These are phyloP conservation scores for Lycopodina hypogea DNA, from an alignment of 37 sponge, comb jelly and placozoan species.

Conservation along the genomic window DNA sequence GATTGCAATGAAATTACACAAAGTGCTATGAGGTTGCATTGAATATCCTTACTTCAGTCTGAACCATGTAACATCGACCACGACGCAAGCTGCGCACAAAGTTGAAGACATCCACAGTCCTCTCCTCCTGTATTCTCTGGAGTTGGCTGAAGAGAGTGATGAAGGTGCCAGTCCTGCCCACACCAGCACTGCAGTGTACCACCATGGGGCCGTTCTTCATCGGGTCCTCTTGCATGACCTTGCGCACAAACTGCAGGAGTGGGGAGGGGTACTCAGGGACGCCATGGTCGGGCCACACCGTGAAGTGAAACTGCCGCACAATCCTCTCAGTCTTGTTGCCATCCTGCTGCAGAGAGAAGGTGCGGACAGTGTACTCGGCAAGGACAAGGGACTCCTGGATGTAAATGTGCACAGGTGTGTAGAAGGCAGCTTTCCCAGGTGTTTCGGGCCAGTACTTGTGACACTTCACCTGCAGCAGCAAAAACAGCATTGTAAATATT, in stretches of 20 bases:
- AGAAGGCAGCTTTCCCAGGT: constrained; percentile 4
- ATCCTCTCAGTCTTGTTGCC: constrained; percentile 61
- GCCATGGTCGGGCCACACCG: constrained; percentile 95
- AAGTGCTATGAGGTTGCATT: not conserved
- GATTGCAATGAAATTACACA: not conserved
- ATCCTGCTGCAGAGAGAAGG: constrained; percentile 64
- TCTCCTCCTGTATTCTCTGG: constrained; percentile 61
- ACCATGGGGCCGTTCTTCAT: constrained; percentile 57
- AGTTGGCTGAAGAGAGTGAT: constrained; percentile 65
- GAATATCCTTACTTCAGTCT: constrained; percentile 60
- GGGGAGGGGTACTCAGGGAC: constrained; percentile 87
- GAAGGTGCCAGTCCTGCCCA: constrained; percentile 93
- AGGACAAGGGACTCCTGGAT: constrained; percentile 64
- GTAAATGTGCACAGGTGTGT: constrained; percentile 55
- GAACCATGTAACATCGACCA: constrained; percentile 85
- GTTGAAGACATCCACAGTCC: constrained; percentile 65
- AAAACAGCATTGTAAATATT: too few species aligned
- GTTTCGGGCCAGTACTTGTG: constrained; percentile 87
- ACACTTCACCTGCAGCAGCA: constrained; percentile 79
- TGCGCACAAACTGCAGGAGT: constrained; percentile 72
- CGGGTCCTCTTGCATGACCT: constrained; percentile 52
- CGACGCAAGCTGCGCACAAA: constrained; percentile 67
- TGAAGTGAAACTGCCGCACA: constrained; percentile 85
- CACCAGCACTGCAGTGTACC: constrained; percentile 80
- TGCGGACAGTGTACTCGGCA: constrained; percentile 79